Percentiles rank a stretch among this genome's conserved stretches.
These are phyloP conservation scores for Macrotus californicus DNA, from an alignment of 2,113 vertebrate species.

Conservation along the genomic window DNA sequence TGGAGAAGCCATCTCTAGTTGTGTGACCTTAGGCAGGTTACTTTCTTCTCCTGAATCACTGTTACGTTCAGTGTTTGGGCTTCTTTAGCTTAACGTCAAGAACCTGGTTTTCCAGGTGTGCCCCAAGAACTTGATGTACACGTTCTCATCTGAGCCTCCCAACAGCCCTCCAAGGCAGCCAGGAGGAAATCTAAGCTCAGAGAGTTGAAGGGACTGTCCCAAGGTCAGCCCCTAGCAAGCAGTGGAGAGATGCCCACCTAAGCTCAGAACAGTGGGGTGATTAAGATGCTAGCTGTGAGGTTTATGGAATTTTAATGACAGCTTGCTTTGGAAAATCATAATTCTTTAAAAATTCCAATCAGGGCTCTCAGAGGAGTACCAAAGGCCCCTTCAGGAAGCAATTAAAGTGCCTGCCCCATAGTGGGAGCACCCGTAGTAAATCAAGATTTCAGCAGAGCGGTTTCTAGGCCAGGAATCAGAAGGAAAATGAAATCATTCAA, in stretches of 20 bases:
- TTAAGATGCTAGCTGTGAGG: background rate
- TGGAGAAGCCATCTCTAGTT: background rate
- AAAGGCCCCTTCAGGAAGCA: slow-evolving; percentile 5
- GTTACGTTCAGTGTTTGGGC: background rate
- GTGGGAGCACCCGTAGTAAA: background rate
- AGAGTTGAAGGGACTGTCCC: background rate
- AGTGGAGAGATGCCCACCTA: background rate
- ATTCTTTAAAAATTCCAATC: slow-evolving; percentile 37
- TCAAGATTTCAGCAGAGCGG: accelerated
- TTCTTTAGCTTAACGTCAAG: background rate
- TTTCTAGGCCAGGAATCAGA: background rate
- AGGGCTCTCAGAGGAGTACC: background rate
- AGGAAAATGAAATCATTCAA: background rate
- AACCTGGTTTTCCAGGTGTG: background rate
- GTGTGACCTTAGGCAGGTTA: background rate
- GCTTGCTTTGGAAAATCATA: slow-evolving; percentile 9
- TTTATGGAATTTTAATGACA: background rate
- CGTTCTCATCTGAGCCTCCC: background rate
- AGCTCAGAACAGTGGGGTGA: background rate
- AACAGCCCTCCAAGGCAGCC: background rate
- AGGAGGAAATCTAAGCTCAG: background rate
- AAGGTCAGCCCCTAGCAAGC: background rate
- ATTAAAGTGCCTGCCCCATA: background rate
- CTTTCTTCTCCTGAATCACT: background rate
- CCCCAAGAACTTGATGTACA: background rate